Base-by-base conservation (phyloP, 2,888 invertebrate genomes). In the Tanypteryx hageni region DNA sequence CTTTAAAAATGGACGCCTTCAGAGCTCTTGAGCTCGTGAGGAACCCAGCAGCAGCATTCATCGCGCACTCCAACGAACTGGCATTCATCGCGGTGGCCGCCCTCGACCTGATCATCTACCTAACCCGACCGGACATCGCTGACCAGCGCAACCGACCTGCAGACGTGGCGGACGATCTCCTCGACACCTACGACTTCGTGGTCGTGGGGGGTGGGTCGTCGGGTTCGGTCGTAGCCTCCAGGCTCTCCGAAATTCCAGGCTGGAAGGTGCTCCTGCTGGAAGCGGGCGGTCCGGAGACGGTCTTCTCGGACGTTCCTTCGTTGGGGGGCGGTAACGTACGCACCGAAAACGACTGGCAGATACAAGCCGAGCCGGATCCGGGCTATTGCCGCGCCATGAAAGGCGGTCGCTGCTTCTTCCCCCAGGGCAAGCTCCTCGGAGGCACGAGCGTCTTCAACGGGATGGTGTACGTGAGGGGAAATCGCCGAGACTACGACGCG, bases 111-210 rank as follows among this genome's bases (percentile, higher is more conserved):
- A 95, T 96, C 9, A 96, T 97, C 84, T 95, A 96, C 93, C 94
- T 96, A 0, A 95, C 96, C 93, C 95, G 98, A 16, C 97, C 96
- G 0, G 98, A 98, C 93, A 97, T 98, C 92, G 81, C 82, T 11
- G 94, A 96, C 4, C 94, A 98, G 9, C 95, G 95, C n/a, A 95
- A 96, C 8, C 96, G 96, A 89, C 89, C 89, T 0, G 44, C 31
- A 13, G 89, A 89, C 11, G 64, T 89, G 8, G 89, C 61, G 10
- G 64, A 61, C 31, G 64, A n/a, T 14, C 27, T 89, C n/a, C n/a
- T 56, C 13, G 57, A 68, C 8, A 68, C 59, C 16, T 93, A 86
- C 92, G 93, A 93, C 76, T 93, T 92, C 59, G 56, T 93, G 27
- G 92, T 93, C 94, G 64, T 89, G 11, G 89, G 89, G 0, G 89